Conservation (phyloP, 2,113 vertebrate species). For the Gymnobelideus leadbeateri region DNA sequence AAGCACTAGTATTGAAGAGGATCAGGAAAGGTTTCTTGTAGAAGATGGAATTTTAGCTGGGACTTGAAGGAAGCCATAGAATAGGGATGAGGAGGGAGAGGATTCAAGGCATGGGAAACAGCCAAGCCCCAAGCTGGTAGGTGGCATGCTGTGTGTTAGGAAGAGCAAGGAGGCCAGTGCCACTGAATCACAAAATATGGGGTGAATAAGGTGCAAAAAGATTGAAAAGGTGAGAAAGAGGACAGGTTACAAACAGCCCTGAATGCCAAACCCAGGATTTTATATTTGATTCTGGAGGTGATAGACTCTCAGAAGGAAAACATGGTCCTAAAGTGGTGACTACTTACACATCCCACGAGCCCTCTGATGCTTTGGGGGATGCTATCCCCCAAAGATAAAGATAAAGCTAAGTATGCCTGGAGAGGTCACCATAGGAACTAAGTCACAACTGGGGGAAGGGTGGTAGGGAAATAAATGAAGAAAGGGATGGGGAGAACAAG, state of each 20-base stretch:
- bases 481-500: background rate
- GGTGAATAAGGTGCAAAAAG: background rate
- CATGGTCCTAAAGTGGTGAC: no score
- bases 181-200: background rate
- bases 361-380: background rate
- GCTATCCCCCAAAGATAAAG: background rate
- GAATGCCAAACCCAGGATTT: background rate
- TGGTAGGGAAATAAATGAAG: background rate
- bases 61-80: no score
- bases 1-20: background rate
- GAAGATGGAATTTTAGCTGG: background rate
- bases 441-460: background rate
- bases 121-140: background rate
- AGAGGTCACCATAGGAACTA: background rate
- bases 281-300: background rate
- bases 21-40: background rate
- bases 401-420: background rate
- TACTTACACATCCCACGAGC: no score
- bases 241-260: background rate
- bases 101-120: background rate
- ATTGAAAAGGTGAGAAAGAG: background rate
- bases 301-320: no score
- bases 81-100: background rate
- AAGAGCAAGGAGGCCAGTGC: background rate
- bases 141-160: background rate